Percentiles rank a stretch among this genome's conserved stretches.
Evolutionary conservation across 1,140 invertebrate genomes (phyloP).

Genomic region (Drosophila watanabei): DNA sequence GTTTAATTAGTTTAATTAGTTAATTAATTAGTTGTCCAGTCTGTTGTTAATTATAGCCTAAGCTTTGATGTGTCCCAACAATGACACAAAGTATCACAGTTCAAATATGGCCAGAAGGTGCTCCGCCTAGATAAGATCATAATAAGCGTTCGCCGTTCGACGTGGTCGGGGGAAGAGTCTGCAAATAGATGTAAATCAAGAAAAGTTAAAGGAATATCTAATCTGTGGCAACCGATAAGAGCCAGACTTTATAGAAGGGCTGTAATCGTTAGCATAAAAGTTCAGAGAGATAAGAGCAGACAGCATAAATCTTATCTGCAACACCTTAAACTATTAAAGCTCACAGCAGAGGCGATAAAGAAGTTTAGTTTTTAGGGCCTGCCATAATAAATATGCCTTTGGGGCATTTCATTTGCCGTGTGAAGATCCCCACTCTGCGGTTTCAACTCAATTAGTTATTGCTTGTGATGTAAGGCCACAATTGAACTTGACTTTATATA

Average conservation of each 20-base stretch:
- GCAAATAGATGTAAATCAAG: conserved; percentile 48
- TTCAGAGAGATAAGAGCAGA: conserved; percentile 8
- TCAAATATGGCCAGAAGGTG: conserved; percentile 25
- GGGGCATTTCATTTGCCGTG: neutral
- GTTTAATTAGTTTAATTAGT: conserved; percentile 55
- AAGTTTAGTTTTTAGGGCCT: conserved; percentile 29
- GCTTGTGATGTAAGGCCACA: conserved; percentile 25
- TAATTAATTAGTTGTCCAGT: conserved; percentile 59
- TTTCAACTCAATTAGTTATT: conserved; percentile 25
- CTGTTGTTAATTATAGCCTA: conserved; percentile 1
- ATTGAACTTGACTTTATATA: conserved; percentile 39
- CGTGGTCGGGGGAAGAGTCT: conserved; percentile 16
- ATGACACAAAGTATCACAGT: conserved; percentile 63
- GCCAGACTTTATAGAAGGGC: conserved; percentile 17
- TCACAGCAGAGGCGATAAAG: conserved; percentile 22
- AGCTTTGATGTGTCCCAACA: conserved; percentile 4
- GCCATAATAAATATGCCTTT: conserved; percentile 43
- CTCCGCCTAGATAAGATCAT: conserved; percentile 49
- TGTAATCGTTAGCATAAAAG: conserved; percentile 49
- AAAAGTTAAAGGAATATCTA: conserved; percentile 43
- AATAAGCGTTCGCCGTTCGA: conserved; percentile 28
- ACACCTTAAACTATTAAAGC: conserved; percentile 2
- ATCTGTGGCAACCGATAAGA: conserved; percentile 43
- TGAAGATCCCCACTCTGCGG: neutral
- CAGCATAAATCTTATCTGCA: conserved; percentile 33